Evolutionary conservation across 2,888 invertebrate species (phyloP).

Genomic region (Sisyra terminalis): DNA sequence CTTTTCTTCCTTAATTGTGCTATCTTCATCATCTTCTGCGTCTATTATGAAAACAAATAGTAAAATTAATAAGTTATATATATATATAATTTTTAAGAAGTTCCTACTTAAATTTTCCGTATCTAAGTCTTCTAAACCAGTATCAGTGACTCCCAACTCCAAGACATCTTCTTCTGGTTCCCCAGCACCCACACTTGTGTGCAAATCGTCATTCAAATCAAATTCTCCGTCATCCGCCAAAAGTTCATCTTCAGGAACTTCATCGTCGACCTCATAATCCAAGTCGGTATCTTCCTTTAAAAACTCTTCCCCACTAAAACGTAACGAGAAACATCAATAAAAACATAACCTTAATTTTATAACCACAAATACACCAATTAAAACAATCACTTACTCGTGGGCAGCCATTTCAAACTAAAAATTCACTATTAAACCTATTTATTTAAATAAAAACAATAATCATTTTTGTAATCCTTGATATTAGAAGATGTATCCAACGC

Average conservation of each 20-base stretch:
- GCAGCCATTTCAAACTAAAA: neutral
- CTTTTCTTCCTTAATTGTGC: conserved; percentile 9
- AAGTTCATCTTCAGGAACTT: conserved; percentile 8
- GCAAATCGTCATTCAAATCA: conserved; percentile 1
- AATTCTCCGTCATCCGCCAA: conserved; percentile 6
- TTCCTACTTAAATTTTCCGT: conserved; percentile 17
- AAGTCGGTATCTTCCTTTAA: conserved; percentile 27
- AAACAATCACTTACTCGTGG: neutral
- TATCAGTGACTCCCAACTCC: conserved; percentile 27
- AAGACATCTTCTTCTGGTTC: conserved; percentile 22
- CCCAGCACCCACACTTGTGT: neutral
- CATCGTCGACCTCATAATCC: conserved; percentile 20
- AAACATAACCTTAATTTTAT: neutral
- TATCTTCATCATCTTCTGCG: conserved; percentile 4
- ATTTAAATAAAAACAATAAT: no score
- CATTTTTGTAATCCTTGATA: no score
- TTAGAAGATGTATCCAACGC: no score
- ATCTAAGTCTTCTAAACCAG: conserved; percentile 24
- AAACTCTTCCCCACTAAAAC: conserved; percentile 24
- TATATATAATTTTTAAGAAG: no score
- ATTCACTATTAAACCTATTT: no score
- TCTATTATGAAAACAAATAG: conserved; percentile 10
- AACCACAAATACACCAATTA: neutral
- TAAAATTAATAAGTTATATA: neutral
- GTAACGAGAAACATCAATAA: neutral